Base-by-base conservation (phyloP, 2,797 vertebrate genomes). In the Hybognathus amarus region DNA sequence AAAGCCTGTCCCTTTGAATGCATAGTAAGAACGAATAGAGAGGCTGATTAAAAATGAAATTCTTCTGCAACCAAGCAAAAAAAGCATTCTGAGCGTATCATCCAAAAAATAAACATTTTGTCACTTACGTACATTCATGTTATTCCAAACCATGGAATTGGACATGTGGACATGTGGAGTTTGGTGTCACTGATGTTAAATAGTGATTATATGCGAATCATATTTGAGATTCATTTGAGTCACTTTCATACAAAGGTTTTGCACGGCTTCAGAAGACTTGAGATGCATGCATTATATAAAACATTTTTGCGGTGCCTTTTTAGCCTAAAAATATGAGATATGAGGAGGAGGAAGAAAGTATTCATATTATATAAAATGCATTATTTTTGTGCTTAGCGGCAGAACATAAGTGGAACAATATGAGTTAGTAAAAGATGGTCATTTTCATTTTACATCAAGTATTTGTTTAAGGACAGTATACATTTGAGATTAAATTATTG, bases 1-100 rank as follows among this genome's bases (percentile, higher is more conserved):
- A n/a, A 63, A 77, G 76, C n/a, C 27, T 64, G 38, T 47, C 76
- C 24, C 42, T 36, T 50, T 64, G 69, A 81, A 64, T 30, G 42
- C 13, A 69, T 12, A 38, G 59, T 22, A 52, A 38, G 40, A 45
- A 77, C 4, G 56, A 40, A 77, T 45, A 18, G 38, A 77, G 5
- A 77, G 56, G 63, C 56, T 42, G n/a, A 61, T 18, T 13, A 38
- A 77, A 77, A 59, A 59, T 5, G 0, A 24, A 33, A 24, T 47
- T 77, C 3, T 78, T 67, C 12, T 67, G 20, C 36, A 61, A 78
- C 27, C 12, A 50, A 50, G 54, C 54, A 76, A 6, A n/a, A 52
- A 56, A 59, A 59, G 45, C 24, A 50, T 73, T 73, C 6, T 8
- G n/a, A 24, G 7, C 1, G 15, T 13, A n/a, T 36, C 11, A 54